Evolutionary conservation across 1,140 invertebrate species (phyloP).

Genomic region (Rhizoglyphus robini): DNA sequence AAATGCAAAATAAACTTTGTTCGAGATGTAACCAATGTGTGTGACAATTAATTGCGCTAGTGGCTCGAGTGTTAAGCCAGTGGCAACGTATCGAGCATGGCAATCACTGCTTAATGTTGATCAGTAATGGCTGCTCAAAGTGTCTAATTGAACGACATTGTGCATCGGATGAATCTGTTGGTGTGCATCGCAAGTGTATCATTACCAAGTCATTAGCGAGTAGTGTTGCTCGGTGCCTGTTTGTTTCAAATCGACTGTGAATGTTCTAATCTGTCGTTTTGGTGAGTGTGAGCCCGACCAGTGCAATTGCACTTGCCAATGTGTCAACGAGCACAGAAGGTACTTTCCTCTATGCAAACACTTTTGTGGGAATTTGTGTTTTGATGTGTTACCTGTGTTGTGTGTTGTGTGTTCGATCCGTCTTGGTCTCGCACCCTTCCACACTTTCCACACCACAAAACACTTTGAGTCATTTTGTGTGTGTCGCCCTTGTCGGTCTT

Average conservation of each 20-base stretch:
- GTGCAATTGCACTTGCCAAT: not conserved
- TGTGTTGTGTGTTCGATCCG: constrained; percentile 1
- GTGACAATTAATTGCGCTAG: not conserved
- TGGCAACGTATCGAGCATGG: not conserved
- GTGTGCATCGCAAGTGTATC: no score
- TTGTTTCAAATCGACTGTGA: not conserved
- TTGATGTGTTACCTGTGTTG: not conserved
- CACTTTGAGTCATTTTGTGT: not conserved
- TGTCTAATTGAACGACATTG: constrained; percentile 2
- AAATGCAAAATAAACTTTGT: not conserved
- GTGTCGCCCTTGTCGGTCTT: no score
- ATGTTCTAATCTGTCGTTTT: no score
- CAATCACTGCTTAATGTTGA: not conserved
- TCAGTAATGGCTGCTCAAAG: not conserved
- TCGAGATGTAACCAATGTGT: not conserved
- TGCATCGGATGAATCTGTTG: not conserved
- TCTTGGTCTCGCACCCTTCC: constrained; percentile 1
- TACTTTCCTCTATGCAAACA: no score
- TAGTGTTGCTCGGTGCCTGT: not conserved
- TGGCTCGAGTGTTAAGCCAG: not conserved
- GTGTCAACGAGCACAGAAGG: no score
- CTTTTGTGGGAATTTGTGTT: not conserved
- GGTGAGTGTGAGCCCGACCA: no score
- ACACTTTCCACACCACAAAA: not conserved
- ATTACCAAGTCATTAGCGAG: constrained; percentile 9